Evolutionary conservation across 2,113 vertebrate species (phyloP), one percentile per base, ranked within the genome.

Genomic region (Melanerpes aurifrons): DNA sequence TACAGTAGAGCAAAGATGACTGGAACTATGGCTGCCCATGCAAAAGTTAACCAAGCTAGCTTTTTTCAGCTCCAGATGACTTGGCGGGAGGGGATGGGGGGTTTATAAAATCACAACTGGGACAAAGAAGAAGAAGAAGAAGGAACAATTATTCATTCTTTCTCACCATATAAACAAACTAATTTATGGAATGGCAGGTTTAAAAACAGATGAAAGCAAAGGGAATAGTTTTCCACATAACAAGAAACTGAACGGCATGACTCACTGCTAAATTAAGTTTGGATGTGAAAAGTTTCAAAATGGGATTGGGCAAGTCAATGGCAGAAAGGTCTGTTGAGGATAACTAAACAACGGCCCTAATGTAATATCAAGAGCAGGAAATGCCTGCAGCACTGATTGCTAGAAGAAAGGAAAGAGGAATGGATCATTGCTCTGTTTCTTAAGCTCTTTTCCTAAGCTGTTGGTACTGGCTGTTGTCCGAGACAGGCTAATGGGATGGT

Each of bases 301-400:
- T 58, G 37, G 45, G 17, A 77, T 85, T 56, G 82, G 72, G 19
- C 57, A 80, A 95, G 73, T 70, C 53, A 86, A 1, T 43, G 66
- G 57, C 67, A 86, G 61, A 93, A 90, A 96, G 92, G 92, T 95
- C 93, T 81, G 32, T 48, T 4, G 1, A 94, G 95, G 90, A 94
- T 88, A 93, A 83, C 58, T 85, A 29, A 94, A 96, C 93, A 95
- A 94, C 72, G 48, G 57, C 32, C 40, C 62, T 75, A 90, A 86
- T 82, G 66, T 92, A 64, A 35, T 83, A 74, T 81, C 28, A 90
- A 78, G 80, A 50, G 70, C 31, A 94, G 86, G 96, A 96, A 95
- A 92, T 69, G 88, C 86, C 80, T 83, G 54, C 69, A 78, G 82
- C 57, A 81, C 53, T 90, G 76, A 68, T 86, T 9, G 5, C 57